Percentiles rank a stretch among this genome's conserved stretches.
These are phyloP conservation scores for Mellivora capensis DNA, from an alignment of 2,113 vertebrate genomes.

Conservation along the genomic window DNA sequence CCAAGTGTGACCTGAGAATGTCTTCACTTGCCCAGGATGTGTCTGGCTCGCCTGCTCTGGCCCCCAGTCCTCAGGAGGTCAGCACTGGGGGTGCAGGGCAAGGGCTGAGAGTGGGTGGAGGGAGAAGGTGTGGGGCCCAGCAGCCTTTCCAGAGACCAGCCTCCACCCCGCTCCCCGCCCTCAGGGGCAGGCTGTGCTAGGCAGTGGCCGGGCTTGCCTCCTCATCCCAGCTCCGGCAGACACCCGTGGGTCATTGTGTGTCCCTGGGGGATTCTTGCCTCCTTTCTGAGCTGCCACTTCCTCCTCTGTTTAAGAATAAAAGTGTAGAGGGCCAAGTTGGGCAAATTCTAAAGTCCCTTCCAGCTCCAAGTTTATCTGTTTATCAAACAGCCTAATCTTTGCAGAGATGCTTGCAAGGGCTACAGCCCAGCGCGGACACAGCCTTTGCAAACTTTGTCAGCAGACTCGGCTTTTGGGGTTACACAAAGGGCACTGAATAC, in stretches of 20 bases:
- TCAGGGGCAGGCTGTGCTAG: neutral
- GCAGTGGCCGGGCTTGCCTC: rapidly evolving
- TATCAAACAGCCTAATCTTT: constrained; percentile 68
- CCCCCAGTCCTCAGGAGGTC: neutral
- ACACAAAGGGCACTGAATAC: constrained; percentile 42
- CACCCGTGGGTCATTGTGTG: neutral
- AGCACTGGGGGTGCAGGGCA: neutral
- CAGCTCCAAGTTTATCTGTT: constrained; percentile 66
- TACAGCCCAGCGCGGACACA: constrained; percentile 56
- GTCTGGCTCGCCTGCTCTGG: neutral
- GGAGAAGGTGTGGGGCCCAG: neutral
- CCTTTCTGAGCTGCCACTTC: neutral
- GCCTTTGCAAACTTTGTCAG: constrained; percentile 56
- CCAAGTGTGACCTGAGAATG: neutral
- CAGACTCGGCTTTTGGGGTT: constrained; percentile 48
- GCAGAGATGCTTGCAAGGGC: constrained; percentile 44
- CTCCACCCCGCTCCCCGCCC: neutral
- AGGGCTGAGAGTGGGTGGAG: neutral
- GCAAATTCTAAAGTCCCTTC: constrained; percentile 59
- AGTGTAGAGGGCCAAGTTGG: neutral
- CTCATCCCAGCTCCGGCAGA: neutral
- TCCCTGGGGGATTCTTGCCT: neutral
- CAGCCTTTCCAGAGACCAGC: neutral
- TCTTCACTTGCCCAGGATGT: neutral
- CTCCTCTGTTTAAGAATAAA: neutral